Percentiles rank a stretch among this genome's conserved stretches.
These are phyloP conservation scores for Muscicapa comitata DNA, from an alignment of 2,797 vertebrate genomes.

Conservation along the genomic window DNA sequence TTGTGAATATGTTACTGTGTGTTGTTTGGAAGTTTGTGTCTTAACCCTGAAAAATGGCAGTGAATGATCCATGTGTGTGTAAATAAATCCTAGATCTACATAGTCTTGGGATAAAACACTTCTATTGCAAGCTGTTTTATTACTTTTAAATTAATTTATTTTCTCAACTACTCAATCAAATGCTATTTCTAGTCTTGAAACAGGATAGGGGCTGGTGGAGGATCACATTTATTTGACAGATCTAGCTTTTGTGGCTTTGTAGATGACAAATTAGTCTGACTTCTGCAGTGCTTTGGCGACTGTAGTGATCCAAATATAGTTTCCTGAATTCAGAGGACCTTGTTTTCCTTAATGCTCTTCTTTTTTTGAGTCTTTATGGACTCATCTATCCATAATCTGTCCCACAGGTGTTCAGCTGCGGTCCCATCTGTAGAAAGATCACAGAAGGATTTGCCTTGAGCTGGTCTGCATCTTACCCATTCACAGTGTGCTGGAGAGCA, in stretches of 20 bases:
- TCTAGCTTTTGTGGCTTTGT: background rate
- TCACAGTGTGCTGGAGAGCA: background rate
- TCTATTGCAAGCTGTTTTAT: background rate
- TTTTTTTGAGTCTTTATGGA: background rate
- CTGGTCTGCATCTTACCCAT: background rate
- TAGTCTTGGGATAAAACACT: background rate
- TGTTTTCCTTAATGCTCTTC: background rate
- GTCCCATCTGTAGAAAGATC: background rate
- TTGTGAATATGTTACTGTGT: background rate
- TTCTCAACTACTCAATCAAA: constrained; percentile 8
- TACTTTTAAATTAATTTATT: background rate
- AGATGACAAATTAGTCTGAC: constrained; percentile 8
- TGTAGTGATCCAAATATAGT: background rate
- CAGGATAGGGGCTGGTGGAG: background rate
- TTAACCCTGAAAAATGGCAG: background rate
- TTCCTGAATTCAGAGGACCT: background rate
- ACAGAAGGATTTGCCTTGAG: background rate
- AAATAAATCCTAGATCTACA: background rate
- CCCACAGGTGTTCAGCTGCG: background rate
- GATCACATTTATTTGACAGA: constrained; percentile 5
- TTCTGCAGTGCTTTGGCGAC: background rate
- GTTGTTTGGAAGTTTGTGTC: background rate
- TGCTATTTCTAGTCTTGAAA: background rate
- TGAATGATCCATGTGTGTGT: background rate
- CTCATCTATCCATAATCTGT: background rate